These are phyloP conservation scores for Solea solea DNA, from an alignment of 2,113 vertebrate genomes.

Conservation along the genomic window DNA sequence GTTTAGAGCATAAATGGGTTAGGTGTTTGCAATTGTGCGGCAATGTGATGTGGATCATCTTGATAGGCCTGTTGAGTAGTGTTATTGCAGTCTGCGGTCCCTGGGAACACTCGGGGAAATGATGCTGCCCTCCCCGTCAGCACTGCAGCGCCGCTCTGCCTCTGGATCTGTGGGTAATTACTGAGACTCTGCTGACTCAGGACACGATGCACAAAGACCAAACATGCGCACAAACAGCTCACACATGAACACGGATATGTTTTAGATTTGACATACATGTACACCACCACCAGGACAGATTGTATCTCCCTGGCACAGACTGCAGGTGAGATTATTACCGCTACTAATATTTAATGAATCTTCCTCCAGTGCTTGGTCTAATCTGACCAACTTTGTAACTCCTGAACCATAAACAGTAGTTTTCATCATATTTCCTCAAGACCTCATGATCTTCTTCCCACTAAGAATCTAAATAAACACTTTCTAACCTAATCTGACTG, in stretches of 20 bases:
- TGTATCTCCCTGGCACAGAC: not conserved
- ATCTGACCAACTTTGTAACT: no score
- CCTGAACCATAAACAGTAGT: no score
- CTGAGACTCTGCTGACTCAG: conserved; percentile 75
- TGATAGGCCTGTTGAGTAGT: conserved; percentile 77
- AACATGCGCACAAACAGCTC: not conserved
- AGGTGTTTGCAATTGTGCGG: conserved; percentile 60
- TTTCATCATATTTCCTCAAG: no score
- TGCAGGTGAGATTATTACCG: not conserved
- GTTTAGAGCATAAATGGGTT: conserved; percentile 79
- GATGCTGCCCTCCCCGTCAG: conserved; percentile 64
- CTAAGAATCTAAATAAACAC: no score
- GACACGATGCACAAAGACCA: conserved; percentile 40
- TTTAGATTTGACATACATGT: not conserved
- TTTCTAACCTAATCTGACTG: no score
- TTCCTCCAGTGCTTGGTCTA: no score
- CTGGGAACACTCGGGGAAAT: conserved; percentile 69
- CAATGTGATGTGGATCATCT: conserved; percentile 77
- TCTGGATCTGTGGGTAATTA: conserved; percentile 72
- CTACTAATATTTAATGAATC: no score
- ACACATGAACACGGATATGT: not conserved
- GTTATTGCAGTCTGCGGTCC: conserved; percentile 80
- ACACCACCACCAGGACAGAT: not conserved
- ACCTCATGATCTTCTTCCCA: no score
- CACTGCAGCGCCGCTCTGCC: conserved; percentile 45